phyloP scores from a whole-genome alignment of 2,113 vertebrate species.

The Phaetusa simplex region DNA sequence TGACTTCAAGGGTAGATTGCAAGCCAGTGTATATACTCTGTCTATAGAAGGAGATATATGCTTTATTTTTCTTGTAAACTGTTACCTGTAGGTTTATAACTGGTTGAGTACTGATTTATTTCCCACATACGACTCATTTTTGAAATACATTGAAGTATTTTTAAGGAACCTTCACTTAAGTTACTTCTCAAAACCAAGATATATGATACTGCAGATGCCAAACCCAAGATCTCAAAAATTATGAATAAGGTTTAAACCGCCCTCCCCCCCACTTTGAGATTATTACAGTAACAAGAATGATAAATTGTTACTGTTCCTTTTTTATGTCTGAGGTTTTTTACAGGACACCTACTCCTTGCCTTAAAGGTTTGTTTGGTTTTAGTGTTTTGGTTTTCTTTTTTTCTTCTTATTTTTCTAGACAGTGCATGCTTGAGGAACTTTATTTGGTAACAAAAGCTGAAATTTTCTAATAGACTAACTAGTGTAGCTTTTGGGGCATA shows the following conservation, averaged over 20 bases:
- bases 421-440: background rate
- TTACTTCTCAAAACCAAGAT: background rate
- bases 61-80: background rate
- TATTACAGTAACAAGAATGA: background rate
- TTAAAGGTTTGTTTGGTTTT: background rate
- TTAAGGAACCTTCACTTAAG: background rate
- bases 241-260: background rate
- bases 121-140: background rate
- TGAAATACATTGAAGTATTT: background rate
- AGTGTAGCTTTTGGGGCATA: background rate
- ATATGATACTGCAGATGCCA: background rate
- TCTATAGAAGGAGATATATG: background rate
- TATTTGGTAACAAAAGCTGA: background rate
- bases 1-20: background rate
- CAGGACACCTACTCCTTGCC: background rate
- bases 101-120: background rate
- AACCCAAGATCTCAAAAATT: background rate
- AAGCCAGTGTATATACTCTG: background rate
- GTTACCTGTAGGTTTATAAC: background rate
- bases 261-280: background rate
- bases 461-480: background rate
- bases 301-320: background rate
- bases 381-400: background rate
- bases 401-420: background rate
- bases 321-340: background rate